Evolutionary conservation across 2,888 invertebrate species (phyloP).

Genomic region (Toxonevra muliebris): DNA sequence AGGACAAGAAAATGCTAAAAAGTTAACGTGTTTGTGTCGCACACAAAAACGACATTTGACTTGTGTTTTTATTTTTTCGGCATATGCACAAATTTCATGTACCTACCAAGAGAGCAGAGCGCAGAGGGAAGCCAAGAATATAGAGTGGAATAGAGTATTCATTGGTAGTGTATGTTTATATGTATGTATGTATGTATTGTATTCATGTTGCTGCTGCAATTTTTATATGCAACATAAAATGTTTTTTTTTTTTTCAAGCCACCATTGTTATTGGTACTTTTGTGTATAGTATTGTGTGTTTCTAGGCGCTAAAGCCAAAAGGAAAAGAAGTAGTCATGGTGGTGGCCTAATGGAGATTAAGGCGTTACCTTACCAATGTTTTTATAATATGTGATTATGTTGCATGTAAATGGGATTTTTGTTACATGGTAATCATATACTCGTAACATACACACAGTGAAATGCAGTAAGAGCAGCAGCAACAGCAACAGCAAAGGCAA

Average conservation of each 20-base stretch:
- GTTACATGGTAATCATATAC: slow-evolving; percentile 3
- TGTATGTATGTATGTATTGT: neutral
- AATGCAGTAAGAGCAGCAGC: neutral
- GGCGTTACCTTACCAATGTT: slow-evolving; percentile 25
- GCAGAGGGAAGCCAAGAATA: no score
- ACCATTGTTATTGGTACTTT: slow-evolving; percentile 18
- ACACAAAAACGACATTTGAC: slow-evolving; percentile 19
- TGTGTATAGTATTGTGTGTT: neutral
- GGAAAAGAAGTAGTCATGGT: slow-evolving; percentile 23
- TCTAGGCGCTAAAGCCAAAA: neutral
- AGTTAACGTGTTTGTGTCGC: neutral
- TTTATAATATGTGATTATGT: slow-evolving; percentile 12
- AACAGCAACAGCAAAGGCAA: neutral
- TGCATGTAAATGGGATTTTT: slow-evolving; percentile 17
- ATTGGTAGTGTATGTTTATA: neutral
- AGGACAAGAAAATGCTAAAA: neutral
- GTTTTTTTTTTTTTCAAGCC: slow-evolving; percentile 1
- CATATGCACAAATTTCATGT: no score
- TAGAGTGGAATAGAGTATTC: no score
- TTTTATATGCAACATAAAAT: slow-evolving; percentile 25
- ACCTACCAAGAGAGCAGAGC: no score
- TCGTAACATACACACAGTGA: neutral
- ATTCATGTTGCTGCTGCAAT: slow-evolving; percentile 6
- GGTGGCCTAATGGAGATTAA: slow-evolving; percentile 48
- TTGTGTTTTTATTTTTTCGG: slow-evolving; percentile 13